Conservation (phyloP, 2,797 vertebrate genomes). For the Garrulus glandarius region DNA sequence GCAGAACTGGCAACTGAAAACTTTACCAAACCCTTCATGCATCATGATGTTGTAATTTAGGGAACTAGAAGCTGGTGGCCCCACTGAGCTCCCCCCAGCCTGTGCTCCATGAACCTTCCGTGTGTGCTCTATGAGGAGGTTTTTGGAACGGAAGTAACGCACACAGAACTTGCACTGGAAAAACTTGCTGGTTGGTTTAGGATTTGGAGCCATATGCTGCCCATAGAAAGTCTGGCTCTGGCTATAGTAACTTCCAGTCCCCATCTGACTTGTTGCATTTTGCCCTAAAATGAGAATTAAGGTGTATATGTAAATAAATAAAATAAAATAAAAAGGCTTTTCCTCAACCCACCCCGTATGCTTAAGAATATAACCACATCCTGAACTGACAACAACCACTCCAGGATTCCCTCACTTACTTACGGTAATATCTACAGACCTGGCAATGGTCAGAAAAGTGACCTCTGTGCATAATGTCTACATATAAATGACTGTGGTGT, state of each 20-base stretch:
- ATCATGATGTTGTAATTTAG: slow-evolving; percentile 86
- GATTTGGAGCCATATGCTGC: slow-evolving; percentile 72
- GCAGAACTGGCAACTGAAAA: slow-evolving; percentile 96
- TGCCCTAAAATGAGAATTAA: slow-evolving; percentile 81
- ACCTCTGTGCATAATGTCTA: background rate
- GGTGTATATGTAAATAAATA: slow-evolving; percentile 36
- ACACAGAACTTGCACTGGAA: slow-evolving; percentile 99
- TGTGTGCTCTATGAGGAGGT: slow-evolving; percentile 93
- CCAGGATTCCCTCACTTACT: background rate
- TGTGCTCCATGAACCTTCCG: slow-evolving; percentile 92
- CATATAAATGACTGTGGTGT: background rate
- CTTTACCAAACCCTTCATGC: slow-evolving; percentile 90
- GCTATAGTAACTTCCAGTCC: slow-evolving; percentile 78
- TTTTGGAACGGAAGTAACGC: slow-evolving; percentile 97
- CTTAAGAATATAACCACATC: background rate
- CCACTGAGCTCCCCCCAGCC: slow-evolving; percentile 72
- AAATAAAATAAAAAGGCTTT: background rate
- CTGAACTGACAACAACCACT: background rate
- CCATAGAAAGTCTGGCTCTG: slow-evolving; percentile 80
- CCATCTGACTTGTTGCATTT: slow-evolving; percentile 80
- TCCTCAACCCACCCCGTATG: background rate
- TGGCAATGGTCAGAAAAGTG: background rate
- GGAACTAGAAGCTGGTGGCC: slow-evolving; percentile 77
- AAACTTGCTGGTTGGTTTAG: slow-evolving; percentile 88
- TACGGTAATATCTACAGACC: background rate